A percentile compares a stretch with the other conserved stretches of the same genome.
phyloP scores from a whole-genome alignment of 2,888 invertebrate species.

The Dryobota labecula region DNA sequence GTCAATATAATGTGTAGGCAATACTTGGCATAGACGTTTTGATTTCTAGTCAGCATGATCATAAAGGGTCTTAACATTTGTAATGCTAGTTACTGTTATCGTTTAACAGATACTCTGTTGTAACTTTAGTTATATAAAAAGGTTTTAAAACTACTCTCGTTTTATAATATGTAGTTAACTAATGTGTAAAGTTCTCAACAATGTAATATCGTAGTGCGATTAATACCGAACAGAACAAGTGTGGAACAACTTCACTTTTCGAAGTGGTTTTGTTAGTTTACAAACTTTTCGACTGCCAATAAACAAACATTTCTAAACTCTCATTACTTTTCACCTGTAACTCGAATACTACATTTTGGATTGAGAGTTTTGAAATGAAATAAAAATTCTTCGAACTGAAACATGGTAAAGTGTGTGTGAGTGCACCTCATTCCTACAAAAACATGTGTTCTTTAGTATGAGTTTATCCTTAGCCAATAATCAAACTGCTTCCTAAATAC shows the following conservation, averaged over 20 bases:
- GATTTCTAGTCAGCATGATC: no score
- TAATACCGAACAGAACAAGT: constrained; percentile 26
- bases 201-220: constrained; percentile 27
- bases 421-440: no score
- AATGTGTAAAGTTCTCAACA: constrained; percentile 24
- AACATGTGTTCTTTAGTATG: not conserved
- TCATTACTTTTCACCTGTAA: constrained; percentile 1
- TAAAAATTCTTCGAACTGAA: not conserved
- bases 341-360: not conserved
- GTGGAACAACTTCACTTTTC: constrained; percentile 14
- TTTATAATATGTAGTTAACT: no score
- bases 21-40: no score
- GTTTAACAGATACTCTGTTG: not conserved
- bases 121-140: not conserved
- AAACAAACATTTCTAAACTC: constrained; percentile 5
- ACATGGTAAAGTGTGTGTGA: no score
- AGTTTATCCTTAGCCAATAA: no score
- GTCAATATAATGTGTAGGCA: no score
- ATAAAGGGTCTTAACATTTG: no score
- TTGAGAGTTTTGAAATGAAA: not conserved
- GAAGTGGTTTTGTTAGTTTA: constrained; percentile 15
- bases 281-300: constrained; percentile 18
- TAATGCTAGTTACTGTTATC: not conserved
- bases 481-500: not conserved
- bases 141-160: not conserved